Evolutionary conservation across 2,888 invertebrate genomes (phyloP).

Genomic region (Ormyrus nitidulus): DNA sequence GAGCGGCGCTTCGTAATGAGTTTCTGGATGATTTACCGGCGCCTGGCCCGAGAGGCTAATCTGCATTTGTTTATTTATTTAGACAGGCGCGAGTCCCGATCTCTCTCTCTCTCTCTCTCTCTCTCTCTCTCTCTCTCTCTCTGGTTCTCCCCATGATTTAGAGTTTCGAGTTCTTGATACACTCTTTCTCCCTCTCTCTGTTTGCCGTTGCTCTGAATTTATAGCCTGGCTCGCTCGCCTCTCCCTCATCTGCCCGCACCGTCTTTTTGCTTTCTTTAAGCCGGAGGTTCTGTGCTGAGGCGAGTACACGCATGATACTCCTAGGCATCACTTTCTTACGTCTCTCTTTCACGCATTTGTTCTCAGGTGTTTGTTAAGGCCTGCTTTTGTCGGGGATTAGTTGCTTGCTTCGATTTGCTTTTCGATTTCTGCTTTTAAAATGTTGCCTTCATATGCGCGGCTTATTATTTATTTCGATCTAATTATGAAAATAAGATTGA

Average conservation of each 20-base stretch:
- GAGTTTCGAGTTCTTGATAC: constrained; percentile 32
- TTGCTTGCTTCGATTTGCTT: background rate
- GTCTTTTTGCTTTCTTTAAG: background rate
- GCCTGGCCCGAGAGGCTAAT: constrained; percentile 66
- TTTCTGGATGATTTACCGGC: constrained; percentile 72
- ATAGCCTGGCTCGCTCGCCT: constrained; percentile 61
- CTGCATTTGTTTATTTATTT: constrained; percentile 74
- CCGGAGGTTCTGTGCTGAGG: background rate
- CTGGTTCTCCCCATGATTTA: constrained; percentile 44
- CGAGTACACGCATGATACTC: background rate
- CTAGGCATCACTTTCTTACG: constrained; percentile 31
- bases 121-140: constrained; percentile 32
- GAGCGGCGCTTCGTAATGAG: constrained; percentile 65
- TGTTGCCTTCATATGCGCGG: too few species aligned
- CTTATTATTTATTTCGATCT: too few species aligned
- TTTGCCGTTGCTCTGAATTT: constrained; percentile 70
- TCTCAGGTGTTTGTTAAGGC: constrained; percentile 52
- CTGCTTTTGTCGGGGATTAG: constrained; percentile 28
- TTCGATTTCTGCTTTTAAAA: background rate
- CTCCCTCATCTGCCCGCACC: background rate
- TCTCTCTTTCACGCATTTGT: constrained; percentile 50
- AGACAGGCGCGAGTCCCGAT: constrained; percentile 46
- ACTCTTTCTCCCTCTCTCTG: constrained; percentile 55
- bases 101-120: constrained; percentile 56
- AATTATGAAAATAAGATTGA: too few species aligned